phyloP scores from a whole-genome alignment of 2,113 vertebrate genomes.

The Megatriorchis doriae region DNA sequence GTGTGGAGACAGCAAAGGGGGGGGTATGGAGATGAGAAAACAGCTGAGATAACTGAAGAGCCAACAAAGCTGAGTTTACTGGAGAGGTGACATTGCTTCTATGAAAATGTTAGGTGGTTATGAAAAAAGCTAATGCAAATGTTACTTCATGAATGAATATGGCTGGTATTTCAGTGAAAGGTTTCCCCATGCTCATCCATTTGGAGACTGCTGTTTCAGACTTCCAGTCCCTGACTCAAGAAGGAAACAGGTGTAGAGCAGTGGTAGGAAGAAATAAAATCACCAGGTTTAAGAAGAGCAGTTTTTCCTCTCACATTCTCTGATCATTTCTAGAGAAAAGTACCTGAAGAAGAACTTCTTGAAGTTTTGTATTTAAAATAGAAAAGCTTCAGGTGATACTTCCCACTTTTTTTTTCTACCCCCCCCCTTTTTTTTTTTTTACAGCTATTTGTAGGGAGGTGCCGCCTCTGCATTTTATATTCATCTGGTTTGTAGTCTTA shows the following conservation, averaged over 20 bases:
- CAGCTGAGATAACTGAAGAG: neutral
- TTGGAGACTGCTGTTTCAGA: neutral
- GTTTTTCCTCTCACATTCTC: fast-evolving
- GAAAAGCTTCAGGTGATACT: neutral
- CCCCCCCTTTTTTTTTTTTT: neutral
- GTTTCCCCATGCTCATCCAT: neutral
- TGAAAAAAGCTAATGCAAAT: slow-evolving; percentile 10
- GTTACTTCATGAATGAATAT: neutral
- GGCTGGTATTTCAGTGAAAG: neutral
- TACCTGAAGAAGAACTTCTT: neutral
- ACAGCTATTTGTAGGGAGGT: neutral
- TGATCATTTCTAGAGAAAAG: neutral
- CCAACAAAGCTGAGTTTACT: neutral
- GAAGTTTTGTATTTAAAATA: neutral
- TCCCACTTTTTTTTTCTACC: neutral
- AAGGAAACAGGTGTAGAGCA: neutral
- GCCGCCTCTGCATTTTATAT: neutral
- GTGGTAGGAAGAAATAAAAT: neutral
- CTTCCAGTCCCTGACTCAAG: neutral
- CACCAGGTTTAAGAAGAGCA: neutral
- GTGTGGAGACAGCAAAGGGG: neutral
- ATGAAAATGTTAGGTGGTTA: slow-evolving; percentile 22
- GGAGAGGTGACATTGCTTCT: neutral
- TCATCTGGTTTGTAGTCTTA: neutral
- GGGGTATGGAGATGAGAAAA: neutral